Evolutionary conservation across 2,888 invertebrate species (phyloP), one percentile per base, ranked within the genome.

Genomic region (Megamerina dolium): DNA sequence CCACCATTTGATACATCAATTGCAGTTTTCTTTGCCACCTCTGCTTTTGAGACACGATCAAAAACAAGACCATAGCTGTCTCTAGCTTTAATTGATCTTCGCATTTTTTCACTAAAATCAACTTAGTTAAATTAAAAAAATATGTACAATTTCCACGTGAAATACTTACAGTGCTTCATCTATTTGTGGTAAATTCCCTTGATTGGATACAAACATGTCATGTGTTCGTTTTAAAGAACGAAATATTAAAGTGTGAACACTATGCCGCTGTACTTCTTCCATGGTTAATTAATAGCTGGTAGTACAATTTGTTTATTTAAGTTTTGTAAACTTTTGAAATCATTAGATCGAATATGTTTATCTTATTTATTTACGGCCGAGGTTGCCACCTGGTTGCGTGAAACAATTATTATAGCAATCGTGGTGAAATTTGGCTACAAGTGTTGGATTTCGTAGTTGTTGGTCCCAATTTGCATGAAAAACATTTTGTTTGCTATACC

Each of bases 241-340:
- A 69, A 99, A 99, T 51, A 97, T 94, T 50, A 96, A 74, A 0
- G 95, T 96, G 68, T 96, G 96, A 2, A 96, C 94, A 5, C 96
- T 95, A 73, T 95, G 96, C 59, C 91, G 85, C 65, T 95, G 94
- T 9, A 96, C 94, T 59, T 91, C 89, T 73, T 87, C 84, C 57
- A 77, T 74, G 6, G 2, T 12, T 4, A 4, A 4, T 3, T 10
- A 4, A 5, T 19, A 20, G 16, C n/a, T 13, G 35, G 8, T 35
- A n/a, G 12, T 9, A 35, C 6, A n/a, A 20, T 5, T 13, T 13
- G 20, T 20, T 21, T 20, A 21, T 21, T 20, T 2, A 3, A 35
- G 14, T 12, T 13, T 23, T 6, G 12, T 4, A 35, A 4, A 19
- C 35, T 19, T n/a, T 12, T 20, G 3, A 17, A 17, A 10, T 3